These are phyloP conservation scores for Megatriorchis doriae DNA, from an alignment of 2,113 vertebrate species.

Conservation along the genomic window DNA sequence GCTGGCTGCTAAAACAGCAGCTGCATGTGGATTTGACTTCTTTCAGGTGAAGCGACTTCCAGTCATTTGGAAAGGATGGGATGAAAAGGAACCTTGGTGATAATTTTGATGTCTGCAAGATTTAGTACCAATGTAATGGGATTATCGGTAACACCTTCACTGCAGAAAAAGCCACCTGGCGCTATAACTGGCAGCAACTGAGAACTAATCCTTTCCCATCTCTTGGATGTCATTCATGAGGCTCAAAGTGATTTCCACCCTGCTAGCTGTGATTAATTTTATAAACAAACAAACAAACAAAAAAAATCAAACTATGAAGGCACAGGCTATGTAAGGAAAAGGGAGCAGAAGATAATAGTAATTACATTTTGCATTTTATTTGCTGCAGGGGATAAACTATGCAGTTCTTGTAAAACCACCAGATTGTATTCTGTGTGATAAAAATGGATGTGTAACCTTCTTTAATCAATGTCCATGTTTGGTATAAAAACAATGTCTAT, in stretches of 20 bases:
- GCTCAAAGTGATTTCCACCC: constrained; percentile 89
- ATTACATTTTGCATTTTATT: constrained; percentile 31
- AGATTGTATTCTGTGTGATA: not conserved
- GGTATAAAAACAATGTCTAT: not conserved
- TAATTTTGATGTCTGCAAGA: constrained; percentile 91
- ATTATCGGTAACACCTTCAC: constrained; percentile 97
- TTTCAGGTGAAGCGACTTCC: constrained; percentile 91
- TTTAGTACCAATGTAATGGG: constrained; percentile 93
- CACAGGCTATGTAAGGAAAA: constrained; percentile 43
- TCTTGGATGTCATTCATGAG: constrained; percentile 96
- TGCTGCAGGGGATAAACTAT: not conserved
- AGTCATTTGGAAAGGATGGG: constrained; percentile 91
- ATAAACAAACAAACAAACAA: constrained; percentile 79
- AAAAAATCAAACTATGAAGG: constrained; percentile 71
- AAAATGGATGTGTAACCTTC: not conserved
- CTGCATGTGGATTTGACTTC: constrained; percentile 89
- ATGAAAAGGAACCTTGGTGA: constrained; percentile 87
- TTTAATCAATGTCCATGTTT: not conserved
- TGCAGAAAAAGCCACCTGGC: constrained; percentile 94
- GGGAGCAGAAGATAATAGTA: constrained; percentile 5
- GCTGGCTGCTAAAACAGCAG: constrained; percentile 85
- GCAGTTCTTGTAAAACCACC: not conserved
- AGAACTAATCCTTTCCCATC: constrained; percentile 96
- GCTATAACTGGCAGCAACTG: constrained; percentile 91
- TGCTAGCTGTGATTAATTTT: constrained; percentile 94